A percentile compares a stretch with the other conserved stretches of the same genome.
These are phyloP conservation scores for Sebastes iracundus DNA, from an alignment of 2,797 vertebrate species.

Conservation along the genomic window DNA sequence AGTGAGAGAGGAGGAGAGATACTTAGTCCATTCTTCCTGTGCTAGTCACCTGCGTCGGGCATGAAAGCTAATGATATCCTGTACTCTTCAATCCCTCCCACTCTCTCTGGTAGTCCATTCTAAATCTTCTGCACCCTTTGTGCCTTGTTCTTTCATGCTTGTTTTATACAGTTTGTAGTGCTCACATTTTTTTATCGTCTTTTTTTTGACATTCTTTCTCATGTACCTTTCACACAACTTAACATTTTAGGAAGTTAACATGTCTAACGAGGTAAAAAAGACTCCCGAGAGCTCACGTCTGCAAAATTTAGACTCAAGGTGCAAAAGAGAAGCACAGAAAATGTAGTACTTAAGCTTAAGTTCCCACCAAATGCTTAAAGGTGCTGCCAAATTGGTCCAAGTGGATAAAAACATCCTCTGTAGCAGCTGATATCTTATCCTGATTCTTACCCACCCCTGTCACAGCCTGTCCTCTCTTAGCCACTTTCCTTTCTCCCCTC, in stretches of 20 bases:
- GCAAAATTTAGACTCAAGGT: neutral
- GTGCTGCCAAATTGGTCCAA: conserved; percentile 40
- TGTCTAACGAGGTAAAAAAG: neutral
- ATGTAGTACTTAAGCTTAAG: conserved; percentile 14
- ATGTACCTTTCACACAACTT: neutral
- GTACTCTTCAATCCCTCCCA: conserved; percentile 33
- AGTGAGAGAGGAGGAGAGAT: conserved; percentile 34
- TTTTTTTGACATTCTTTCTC: neutral
- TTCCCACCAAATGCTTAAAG: conserved; percentile 28
- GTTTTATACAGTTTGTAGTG: conserved; percentile 16
- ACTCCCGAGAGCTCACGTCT: neutral
- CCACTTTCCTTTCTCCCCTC: conserved; percentile 46
- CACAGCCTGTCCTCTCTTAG: conserved; percentile 49
- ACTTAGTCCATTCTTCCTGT: conserved; percentile 65
- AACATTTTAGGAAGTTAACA: conserved; percentile 14
- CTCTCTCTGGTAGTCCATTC: conserved; percentile 17
- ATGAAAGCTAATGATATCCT: conserved; percentile 74
- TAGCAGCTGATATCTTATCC: conserved; percentile 60
- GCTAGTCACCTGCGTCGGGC: conserved; percentile 70
- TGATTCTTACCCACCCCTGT: conserved; percentile 45
- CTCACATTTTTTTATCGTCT: neutral
- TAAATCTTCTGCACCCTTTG: conserved; percentile 15
- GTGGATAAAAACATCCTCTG: conserved; percentile 54
- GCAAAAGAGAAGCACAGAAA: neutral
- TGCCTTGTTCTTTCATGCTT: conserved; percentile 18